A percentile compares a stretch with the other conserved stretches of the same genome.
Conservation (phyloP, 2,797 vertebrate genomes). For the Nyctalus aviator region DNA sequence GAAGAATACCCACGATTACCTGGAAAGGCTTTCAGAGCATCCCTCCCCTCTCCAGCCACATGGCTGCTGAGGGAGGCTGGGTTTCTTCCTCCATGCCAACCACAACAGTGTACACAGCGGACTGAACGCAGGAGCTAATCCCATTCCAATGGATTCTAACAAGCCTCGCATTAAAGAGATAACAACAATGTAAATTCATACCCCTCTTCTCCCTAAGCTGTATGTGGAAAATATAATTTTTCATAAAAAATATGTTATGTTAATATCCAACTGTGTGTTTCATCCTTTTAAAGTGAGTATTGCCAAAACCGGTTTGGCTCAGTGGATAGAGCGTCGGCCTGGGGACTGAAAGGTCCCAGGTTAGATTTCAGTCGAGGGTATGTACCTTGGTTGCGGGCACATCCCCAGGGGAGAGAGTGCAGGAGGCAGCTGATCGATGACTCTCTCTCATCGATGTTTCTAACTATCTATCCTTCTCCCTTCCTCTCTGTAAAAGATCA, state of each 20-base stretch:
- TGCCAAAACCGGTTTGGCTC: background rate
- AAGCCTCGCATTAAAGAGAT: background rate
- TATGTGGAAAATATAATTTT: conserved; percentile 13
- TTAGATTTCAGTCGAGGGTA: no score
- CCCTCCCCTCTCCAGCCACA: background rate
- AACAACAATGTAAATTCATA: background rate
- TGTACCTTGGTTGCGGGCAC: no score
- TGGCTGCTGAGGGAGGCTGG: background rate
- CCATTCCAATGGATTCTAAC: background rate
- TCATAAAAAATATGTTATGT: background rate
- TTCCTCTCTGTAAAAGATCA: no score
- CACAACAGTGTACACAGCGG: background rate
- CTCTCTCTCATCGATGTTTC: no score
- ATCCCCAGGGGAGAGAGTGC: no score
- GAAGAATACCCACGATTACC: conserved; percentile 6
- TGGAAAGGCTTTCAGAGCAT: background rate
- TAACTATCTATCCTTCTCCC: no score
- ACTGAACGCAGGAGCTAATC: background rate
- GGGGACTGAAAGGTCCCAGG: no score
- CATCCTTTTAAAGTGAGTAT: conserved; percentile 34
- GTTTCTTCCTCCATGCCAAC: background rate
- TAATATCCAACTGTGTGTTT: background rate
- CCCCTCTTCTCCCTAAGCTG: background rate
- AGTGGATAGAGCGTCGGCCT: no score
- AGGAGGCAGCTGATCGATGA: no score